Base-by-base conservation (phyloP, 2,113 vertebrate species). In the Kryptolebias marmoratus region DNA sequence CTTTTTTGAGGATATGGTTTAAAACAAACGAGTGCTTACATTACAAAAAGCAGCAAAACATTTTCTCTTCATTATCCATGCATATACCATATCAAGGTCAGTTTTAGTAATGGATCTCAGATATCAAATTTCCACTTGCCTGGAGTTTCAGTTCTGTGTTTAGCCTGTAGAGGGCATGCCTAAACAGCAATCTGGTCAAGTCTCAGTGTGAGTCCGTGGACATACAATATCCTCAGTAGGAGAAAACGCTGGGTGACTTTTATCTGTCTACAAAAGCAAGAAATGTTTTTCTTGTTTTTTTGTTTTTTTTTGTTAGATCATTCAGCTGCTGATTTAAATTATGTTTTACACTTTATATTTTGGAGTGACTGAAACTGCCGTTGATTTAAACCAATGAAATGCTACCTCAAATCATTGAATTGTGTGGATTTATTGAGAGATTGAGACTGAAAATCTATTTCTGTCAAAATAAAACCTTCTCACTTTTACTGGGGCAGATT, bases 121-220 rank as follows among this genome's bases (percentile, higher is more conserved):
- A 73, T 74, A 53, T 82, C 48, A 44, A 8, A 54, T 69, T 67
- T 44, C 49, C 28, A 22, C 15, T 16, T 56, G 18, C 5, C 56
- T 69, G 48, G 42, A 36, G 49, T 15, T 16, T 81, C 77, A 90
- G 79, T 94, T 94, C 92, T 90, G 22, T 52, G 1, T 54, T 50
- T 30, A 44, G 75, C 94, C 96, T 94, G 90, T 94, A 97, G 97
- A 95, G 96, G 95, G 95, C 95, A 92, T 86, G 80, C 93, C 87
- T 92, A 91, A 96, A 93, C 93, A 94, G 93, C 84, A 88, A 88
- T 92, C 80, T 74, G 87, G 63, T 84, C 71, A 59, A 55, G 47
- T 53, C 78, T 71, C 85, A 57, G 77, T 32, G 55, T 77, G 85
- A 77, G 81, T 59, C 68, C 52, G 64, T 49, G 84, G 65, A 78